Conservation (phyloP, 2,888 invertebrate species). For the Eupithecia dodoneata region DNA sequence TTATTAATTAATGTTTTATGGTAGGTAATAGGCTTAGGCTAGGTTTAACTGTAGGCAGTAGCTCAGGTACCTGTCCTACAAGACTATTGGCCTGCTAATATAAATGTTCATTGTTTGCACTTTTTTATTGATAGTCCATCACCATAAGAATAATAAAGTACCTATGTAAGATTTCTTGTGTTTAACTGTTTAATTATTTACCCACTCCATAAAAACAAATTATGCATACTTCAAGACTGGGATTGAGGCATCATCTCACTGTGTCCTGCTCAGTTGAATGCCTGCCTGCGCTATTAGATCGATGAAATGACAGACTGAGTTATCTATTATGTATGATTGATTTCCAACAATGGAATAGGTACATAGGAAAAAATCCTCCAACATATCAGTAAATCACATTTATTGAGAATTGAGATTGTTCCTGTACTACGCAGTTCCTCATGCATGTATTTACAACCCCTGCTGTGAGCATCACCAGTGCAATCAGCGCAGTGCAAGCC, state of each 20-base stretch:
- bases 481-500: too few species aligned
- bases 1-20: too few species aligned
- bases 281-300: background rate
- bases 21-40: background rate
- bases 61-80: background rate
- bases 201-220: background rate
- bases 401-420: background rate
- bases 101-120: background rate
- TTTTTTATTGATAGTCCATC: slow-evolving; percentile 4
- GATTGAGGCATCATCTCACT: background rate
- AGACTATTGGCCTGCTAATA: background rate
- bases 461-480: too few species aligned
- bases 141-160: background rate
- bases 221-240: too few species aligned
- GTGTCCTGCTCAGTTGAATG: background rate
- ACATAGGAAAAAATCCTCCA: background rate
- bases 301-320: too few species aligned
- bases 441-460: too few species aligned
- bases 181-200: background rate
- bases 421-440: background rate
- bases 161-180: background rate
- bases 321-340: too few species aligned
- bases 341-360: too few species aligned
- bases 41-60: background rate
- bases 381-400: background rate